phyloP scores from a whole-genome alignment of 2,888 invertebrate species.

The Amphipyra berbera region DNA sequence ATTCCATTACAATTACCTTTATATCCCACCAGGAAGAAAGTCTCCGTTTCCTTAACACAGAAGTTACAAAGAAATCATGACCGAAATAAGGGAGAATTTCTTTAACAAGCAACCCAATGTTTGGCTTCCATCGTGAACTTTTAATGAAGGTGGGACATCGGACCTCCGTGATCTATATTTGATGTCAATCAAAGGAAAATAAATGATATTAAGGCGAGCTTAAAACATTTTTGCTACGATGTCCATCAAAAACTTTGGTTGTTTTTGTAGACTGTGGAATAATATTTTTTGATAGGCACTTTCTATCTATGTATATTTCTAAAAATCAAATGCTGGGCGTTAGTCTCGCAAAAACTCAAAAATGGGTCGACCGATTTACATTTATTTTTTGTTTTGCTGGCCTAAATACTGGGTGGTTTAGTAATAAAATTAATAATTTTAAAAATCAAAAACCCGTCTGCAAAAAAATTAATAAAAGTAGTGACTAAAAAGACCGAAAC shows the following conservation, averaged over 20 bases:
- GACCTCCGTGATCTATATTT: slow-evolving; percentile 49
- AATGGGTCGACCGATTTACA: too few relatives aligned
- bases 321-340: too few relatives aligned
- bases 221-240: slow-evolving; percentile 37
- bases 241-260: slow-evolving; percentile 49
- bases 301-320: too few relatives aligned
- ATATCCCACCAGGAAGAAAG: not conserved
- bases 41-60: not conserved
- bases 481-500: too few relatives aligned
- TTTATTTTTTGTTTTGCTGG: too few relatives aligned
- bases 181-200: slow-evolving; percentile 58
- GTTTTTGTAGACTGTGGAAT: slow-evolving; percentile 27
- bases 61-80: slow-evolving; percentile 7
- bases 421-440: too few relatives aligned
- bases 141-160: slow-evolving; percentile 56
- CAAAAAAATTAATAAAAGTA: too few relatives aligned
- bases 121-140: slow-evolving; percentile 36
- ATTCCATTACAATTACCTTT: not conserved
- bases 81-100: slow-evolving; percentile 13
- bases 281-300: slow-evolving; percentile 17
- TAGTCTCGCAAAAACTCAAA: too few relatives aligned
- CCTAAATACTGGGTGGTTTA: too few relatives aligned
- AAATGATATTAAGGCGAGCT: slow-evolving; percentile 54
- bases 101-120: slow-evolving; percentile 16
- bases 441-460: too few relatives aligned